Conservation (phyloP, 1,140 invertebrate species). For the Rhyacophila brunnea region DNA sequence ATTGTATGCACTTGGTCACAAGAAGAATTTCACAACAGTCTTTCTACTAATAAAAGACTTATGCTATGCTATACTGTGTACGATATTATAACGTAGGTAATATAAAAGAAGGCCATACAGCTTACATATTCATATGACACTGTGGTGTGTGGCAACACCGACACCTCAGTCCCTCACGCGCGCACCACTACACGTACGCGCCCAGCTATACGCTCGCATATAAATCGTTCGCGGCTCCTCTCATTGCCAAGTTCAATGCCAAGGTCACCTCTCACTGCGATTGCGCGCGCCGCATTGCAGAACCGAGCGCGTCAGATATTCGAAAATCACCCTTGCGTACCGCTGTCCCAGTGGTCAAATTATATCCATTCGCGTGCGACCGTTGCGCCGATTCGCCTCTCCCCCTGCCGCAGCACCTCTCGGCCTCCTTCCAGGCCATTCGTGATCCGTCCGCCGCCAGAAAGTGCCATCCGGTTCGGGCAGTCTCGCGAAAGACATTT, state of each 20-base stretch:
- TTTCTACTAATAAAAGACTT: too few species aligned
- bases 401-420: background rate
- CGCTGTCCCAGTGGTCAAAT: background rate
- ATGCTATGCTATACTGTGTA: too few species aligned
- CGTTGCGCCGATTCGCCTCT: background rate
- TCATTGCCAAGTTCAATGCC: slow-evolving; percentile 38
- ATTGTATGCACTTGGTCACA: too few species aligned
- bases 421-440: slow-evolving; percentile 1
- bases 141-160: too few species aligned
- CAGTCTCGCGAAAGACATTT: background rate
- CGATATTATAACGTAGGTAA: too few species aligned
- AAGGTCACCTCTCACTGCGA: slow-evolving; percentile 34
- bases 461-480: background rate
- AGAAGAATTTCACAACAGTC: too few species aligned
- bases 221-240: slow-evolving; percentile 27
- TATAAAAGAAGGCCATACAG: too few species aligned
- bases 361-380: slow-evolving; percentile 5
- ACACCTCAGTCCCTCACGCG: slow-evolving; percentile 8
- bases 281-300: slow-evolving; percentile 37
- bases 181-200: slow-evolving; percentile 11
- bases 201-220: slow-evolving; percentile 5
- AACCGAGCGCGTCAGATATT: slow-evolving; percentile 11
- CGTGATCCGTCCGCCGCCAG: slow-evolving; percentile 9
- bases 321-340: slow-evolving; percentile 6
- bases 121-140: too few species aligned